phyloP scores from a whole-genome alignment of 2,888 invertebrate species.

The Cephus rjabovi region DNA sequence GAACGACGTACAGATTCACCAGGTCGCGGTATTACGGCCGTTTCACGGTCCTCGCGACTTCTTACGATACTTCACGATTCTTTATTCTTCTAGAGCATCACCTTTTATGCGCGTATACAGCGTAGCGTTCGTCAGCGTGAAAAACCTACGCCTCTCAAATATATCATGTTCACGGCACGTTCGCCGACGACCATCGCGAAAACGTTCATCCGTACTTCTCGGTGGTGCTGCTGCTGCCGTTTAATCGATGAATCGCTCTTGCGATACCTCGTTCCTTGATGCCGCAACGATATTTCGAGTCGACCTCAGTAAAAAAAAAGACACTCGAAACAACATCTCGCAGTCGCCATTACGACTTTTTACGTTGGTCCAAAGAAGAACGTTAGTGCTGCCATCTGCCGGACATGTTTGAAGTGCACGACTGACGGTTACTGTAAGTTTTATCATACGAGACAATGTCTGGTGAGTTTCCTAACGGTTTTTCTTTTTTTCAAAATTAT shows the following conservation, averaged over 20 bases:
- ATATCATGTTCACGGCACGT: constrained; percentile 54
- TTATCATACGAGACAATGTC: neutral
- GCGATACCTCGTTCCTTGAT: neutral
- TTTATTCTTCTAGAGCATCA: neutral
- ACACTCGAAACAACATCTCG: neutral
- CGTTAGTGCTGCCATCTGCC: neutral
- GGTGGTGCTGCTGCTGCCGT: neutral
- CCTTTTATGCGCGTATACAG: neutral
- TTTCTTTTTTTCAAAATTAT: neutral
- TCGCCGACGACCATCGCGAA: constrained; percentile 56
- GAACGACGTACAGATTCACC: neutral
- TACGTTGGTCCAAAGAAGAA: neutral
- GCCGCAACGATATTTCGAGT: neutral
- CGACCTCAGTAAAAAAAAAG: neutral
- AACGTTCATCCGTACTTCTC: constrained; percentile 4
- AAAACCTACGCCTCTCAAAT: constrained; percentile 43
- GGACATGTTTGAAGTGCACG: neutral
- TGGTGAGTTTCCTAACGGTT: neutral
- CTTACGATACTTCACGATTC: neutral
- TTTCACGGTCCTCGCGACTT: neutral
- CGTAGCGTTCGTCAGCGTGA: constrained; percentile 24
- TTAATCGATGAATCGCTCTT: constrained; percentile 17
- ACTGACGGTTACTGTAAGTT: neutral
- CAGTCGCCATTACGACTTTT: neutral
- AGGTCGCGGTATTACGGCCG: neutral